These are phyloP conservation scores for Melanotaenia parkinsoni DNA, from an alignment of 2,797 vertebrate genomes.

Conservation along the genomic window DNA sequence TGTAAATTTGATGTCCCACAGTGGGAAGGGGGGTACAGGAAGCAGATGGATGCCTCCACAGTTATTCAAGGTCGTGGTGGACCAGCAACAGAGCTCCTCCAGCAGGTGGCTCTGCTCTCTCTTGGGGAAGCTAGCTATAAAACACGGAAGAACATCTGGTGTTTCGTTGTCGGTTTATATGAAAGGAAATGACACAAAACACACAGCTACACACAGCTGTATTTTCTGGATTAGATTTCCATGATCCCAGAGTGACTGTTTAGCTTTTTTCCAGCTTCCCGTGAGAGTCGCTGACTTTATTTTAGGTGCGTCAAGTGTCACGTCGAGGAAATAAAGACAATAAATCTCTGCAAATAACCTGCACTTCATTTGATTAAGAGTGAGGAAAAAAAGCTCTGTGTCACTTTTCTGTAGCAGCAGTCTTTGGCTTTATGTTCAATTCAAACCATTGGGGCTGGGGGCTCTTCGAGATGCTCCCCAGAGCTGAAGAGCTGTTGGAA, in stretches of 20 bases:
- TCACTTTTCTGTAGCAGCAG: slow-evolving; percentile 18
- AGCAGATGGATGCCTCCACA: slow-evolving; percentile 62
- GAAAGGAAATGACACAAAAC: slow-evolving; percentile 60
- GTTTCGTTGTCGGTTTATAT: slow-evolving; percentile 18
- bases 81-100: slow-evolving; percentile 55
- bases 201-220: slow-evolving; percentile 56
- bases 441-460: slow-evolving; percentile 46
- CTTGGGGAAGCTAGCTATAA: slow-evolving; percentile 62
- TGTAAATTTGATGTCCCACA: slow-evolving; percentile 37
- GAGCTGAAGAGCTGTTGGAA: slow-evolving; percentile 44
- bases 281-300: slow-evolving; percentile 50
- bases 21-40: slow-evolving; percentile 43
- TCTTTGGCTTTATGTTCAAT: slow-evolving; percentile 44
- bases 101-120: slow-evolving; percentile 74
- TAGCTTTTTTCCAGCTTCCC: slow-evolving; percentile 26
- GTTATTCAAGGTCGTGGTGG: slow-evolving; percentile 59
- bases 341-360: slow-evolving; percentile 46
- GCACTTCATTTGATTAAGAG: slow-evolving; percentile 58
- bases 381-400: slow-evolving; percentile 34
- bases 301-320: slow-evolving; percentile 48
- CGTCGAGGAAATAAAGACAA: slow-evolving; percentile 46
- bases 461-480: slow-evolving; percentile 33
- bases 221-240: slow-evolving; percentile 57
- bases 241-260: slow-evolving; percentile 51
- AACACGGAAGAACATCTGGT: slow-evolving; percentile 71